Evolutionary conservation across 2,113 vertebrate species (phyloP), one percentile per base, ranked within the genome.

Genomic region (Cephalophus harveyi): DNA sequence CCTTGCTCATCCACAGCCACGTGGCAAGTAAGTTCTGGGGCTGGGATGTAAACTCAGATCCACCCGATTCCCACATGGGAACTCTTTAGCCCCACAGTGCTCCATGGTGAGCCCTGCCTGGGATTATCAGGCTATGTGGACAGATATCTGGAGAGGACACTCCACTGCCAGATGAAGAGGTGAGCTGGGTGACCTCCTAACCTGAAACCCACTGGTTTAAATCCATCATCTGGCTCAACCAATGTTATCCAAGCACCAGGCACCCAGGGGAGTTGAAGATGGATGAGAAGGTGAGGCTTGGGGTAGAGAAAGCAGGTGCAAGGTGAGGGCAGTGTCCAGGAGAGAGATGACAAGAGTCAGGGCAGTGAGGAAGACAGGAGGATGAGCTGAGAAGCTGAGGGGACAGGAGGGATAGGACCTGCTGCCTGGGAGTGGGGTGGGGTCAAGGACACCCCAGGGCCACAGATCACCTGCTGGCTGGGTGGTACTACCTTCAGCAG

Each of bases 101-200:
- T 11, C n/a, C 21, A 3, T 0, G 3, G 48, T 5, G n/a, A 27
- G 30, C n/a, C 30, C 46, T 52, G 74, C 7, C 82, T 7, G 12
- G 43, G 48, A 54, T 16, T 16, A 16, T 19, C 23, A 60, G 50
- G 19, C 19, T 33, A 9, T 40, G 89, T 36, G 7, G 46, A 48
- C 13, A 52, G 50, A 40, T 1, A 1, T 54, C 46, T 16, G 52
- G 59, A 91, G 25, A 88, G 17, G 67, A 93, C 71, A 33, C 2
- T 28, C 15, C 6, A 43, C 33, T 19, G 14, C 7, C 27, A 46
- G 50, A 33, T 36, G 36, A 48, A 40, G 54, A 36, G 14, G n/a
- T 7, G 33, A 59, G 27, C 57, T 23, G 14, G 19, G 79, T 3
- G 6, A 21, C n/a, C 17, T 55, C 57, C 76, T 78, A 50, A 16